Conservation (phyloP, 1,140 invertebrate genomes). For the Phenacoccus solenopsis region DNA sequence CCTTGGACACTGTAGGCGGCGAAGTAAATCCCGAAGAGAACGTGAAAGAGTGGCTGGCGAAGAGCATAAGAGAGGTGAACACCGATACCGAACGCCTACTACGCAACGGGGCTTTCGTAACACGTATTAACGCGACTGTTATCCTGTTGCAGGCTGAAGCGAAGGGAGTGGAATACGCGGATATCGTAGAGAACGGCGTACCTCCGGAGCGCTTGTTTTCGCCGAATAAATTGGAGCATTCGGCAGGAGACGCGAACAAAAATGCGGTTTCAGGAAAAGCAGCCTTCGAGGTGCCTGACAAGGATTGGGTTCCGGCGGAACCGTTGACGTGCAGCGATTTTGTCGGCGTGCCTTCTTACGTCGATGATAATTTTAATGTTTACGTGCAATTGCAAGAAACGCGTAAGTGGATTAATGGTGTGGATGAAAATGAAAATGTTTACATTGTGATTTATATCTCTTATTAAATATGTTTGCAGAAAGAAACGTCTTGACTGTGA, state of each 20-base stretch:
- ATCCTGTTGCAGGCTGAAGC: not conserved
- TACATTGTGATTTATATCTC: too few relatives aligned
- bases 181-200: not conserved
- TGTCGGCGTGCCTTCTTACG: conserved; percentile 38
- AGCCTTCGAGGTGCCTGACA: conserved; percentile 26
- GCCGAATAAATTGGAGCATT: too few relatives aligned
- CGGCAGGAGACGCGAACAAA: too few relatives aligned
- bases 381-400: not conserved
- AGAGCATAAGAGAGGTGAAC: not conserved
- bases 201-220: too few relatives aligned
- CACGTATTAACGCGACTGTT: too few relatives aligned
- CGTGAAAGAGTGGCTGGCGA: not conserved
- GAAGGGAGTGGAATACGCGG: not conserved
- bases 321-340: conserved; percentile 34
- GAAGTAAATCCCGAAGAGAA: not conserved
- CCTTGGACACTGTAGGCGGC: not conserved
- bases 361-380: conserved; percentile 37
- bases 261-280: not conserved
- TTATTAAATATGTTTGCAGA: not conserved
- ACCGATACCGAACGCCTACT: too few relatives aligned
- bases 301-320: conserved; percentile 32
- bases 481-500: not conserved
- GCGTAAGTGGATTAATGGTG: conserved; percentile 28
- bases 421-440: too few relatives aligned
- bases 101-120: too few relatives aligned